Base-by-base conservation (phyloP, 1,140 invertebrate genomes). In the Diorhabda sublineata region DNA sequence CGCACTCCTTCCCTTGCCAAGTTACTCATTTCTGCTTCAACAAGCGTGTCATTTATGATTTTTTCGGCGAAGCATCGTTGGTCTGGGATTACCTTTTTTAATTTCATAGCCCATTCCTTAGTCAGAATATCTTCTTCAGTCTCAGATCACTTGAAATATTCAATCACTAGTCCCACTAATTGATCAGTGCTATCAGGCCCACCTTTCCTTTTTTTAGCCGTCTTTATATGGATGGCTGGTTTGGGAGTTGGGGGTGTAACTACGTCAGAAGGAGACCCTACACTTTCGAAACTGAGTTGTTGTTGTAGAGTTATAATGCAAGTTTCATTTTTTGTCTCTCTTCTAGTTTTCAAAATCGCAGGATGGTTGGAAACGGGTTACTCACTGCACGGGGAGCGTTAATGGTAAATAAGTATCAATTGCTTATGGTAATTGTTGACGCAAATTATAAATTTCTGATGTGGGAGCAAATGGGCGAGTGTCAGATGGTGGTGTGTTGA, bases 51-150 rank as follows among this genome's bases (percentile, higher is more conserved):
- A 69, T 69, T 69, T 42, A 69, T 69, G 43, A 64, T 64, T 69
- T 65, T 69, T 45, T 69, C 61, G 45, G 58, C 69, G 58, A 66
- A 60, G 43, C 11, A 45, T 70, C 58, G 8, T 66, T 69, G 68
- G 26, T 26, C 26, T 62, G 60, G 42, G 61, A 45, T 3, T 61
- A 70, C 9, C 26, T 26, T 26, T 11, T 26, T 26, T 26, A 26
- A 26, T 26, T 26, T 26, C 26, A 26, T 26, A 26, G 57, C 61
- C 61, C 61, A 64, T 9, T 42, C 62, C 43, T 66, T 65, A 42
- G 68, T 63, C 6, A 58, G 11, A 65, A 69, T 64, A 58, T 69
- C 63, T 44, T 64, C 41, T 64, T 65, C 45, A 3, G 44, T 59
- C 61, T 70, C 69, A 5, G 56, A 9, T 58, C 26, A 26, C 26